Percentiles rank a stretch among this genome's conserved stretches.
phyloP scores from a whole-genome alignment of 2,113 vertebrate genomes.

The Larimichthys crocea region DNA sequence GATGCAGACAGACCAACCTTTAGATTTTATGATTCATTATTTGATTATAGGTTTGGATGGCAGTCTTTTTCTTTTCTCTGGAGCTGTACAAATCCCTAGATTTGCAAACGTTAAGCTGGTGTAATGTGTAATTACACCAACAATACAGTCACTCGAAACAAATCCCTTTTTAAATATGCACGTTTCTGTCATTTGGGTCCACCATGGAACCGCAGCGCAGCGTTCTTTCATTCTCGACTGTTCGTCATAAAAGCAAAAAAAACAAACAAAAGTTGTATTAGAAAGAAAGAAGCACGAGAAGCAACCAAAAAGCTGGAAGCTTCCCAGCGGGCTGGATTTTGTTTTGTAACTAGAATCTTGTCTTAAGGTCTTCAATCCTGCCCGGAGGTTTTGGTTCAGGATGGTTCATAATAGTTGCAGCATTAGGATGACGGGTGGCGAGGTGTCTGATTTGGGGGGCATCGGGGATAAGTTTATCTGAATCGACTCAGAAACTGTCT shows the following conservation, averaged over 20 bases:
- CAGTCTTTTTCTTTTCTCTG: neutral
- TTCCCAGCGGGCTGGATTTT: neutral
- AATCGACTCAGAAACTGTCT: conserved; percentile 6
- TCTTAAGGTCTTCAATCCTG: neutral
- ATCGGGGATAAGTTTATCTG: conserved; percentile 9
- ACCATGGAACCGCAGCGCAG: neutral
- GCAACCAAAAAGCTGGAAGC: conserved; percentile 8
- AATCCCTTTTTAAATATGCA: neutral
- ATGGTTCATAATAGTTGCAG: neutral
- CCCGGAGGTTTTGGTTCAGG: conserved; percentile 4
- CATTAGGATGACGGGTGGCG: neutral
- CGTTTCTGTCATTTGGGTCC: neutral
- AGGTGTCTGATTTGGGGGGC: conserved; percentile 9
- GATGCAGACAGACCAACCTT: neutral
- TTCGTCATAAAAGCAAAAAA: neutral
- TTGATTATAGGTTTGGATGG: too few species aligned
- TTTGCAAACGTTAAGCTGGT: neutral
- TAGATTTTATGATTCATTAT: neutral
- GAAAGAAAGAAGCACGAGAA: neutral
- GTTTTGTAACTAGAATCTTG: conserved; percentile 10
- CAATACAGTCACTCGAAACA: neutral
- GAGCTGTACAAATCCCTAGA: neutral
- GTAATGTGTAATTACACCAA: neutral
- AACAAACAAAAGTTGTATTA: neutral
- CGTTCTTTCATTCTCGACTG: neutral